Conservation (phyloP, 2,888 invertebrate species). For the Cantharis flavilabris region DNA sequence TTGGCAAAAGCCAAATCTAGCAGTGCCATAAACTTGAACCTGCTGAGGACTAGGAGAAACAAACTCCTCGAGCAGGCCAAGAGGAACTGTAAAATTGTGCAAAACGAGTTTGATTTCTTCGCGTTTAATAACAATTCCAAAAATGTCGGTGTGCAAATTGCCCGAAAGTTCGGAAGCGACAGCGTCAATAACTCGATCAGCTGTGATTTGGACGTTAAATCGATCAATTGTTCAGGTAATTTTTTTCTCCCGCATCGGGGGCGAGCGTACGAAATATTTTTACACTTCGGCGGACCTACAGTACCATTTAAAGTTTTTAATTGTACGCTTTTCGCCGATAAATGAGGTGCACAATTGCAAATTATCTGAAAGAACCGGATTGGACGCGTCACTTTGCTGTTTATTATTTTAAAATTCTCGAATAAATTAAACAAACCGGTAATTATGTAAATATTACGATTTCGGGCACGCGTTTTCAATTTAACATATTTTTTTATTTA, state of each 20-base stretch:
- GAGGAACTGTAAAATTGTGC: conserved; percentile 46
- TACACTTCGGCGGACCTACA: too few relatives aligned
- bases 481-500: not conserved
- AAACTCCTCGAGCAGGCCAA: conserved; percentile 49
- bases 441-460: not conserved
- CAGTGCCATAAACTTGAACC: conserved; percentile 54
- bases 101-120: conserved; percentile 54
- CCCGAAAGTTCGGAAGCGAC: conserved; percentile 39
- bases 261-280: too few relatives aligned
- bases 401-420: not conserved
- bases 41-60: conserved; percentile 49
- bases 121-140: conserved; percentile 44
- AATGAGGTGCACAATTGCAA: not conserved
- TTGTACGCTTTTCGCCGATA: not conserved
- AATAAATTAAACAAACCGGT: not conserved
- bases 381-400: not conserved
- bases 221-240: conserved; percentile 4
- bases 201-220: conserved; percentile 4
- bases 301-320: not conserved
- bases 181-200: conserved; percentile 15
- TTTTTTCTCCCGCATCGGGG: too few relatives aligned
- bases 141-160: conserved; percentile 31
- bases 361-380: not conserved
- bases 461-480: not conserved
- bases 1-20: conserved; percentile 55